A percentile compares a stretch with the other conserved stretches of the same genome.
Conservation (phyloP, 2,113 vertebrate species). For the Monarcha castaneiventris region DNA sequence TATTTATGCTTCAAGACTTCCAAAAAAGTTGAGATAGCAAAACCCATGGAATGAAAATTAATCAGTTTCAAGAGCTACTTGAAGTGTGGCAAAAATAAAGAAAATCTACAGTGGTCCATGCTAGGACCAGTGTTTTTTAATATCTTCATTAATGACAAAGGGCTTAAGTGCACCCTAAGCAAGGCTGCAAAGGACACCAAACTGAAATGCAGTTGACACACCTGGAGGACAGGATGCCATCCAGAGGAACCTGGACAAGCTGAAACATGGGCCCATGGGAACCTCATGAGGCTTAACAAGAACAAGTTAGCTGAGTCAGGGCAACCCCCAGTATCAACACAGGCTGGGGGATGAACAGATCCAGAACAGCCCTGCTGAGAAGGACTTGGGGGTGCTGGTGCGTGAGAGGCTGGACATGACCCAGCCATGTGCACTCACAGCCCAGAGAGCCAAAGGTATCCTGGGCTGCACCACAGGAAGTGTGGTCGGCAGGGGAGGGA, state of each 20-base stretch:
- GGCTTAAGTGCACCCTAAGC: not conserved
- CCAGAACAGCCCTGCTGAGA: rapidly evolving
- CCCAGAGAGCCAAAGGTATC: not conserved
- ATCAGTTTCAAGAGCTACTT: not conserved
- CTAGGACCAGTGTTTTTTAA: not conserved
- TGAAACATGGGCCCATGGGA: not conserved
- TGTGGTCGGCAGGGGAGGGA: not conserved
- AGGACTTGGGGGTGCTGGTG: not conserved
- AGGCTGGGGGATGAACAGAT: not conserved
- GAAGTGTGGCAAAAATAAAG: not conserved
- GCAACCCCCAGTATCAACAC: too few relatives aligned
- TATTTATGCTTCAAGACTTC: not conserved
- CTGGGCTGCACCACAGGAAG: not conserved
- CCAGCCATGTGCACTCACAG: not conserved
- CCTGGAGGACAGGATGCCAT: not conserved
- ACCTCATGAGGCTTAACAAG: not conserved
- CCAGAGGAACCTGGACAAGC: too few relatives aligned
- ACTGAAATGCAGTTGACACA: not conserved
- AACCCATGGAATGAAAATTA: not conserved
- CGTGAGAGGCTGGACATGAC: not conserved
- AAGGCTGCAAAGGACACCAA: too few relatives aligned
- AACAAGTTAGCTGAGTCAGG: not conserved
- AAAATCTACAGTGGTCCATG: not conserved
- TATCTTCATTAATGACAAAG: not conserved
- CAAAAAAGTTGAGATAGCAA: not conserved